Conservation (phyloP, 2,113 vertebrate species). For the Epinephelus moara region DNA sequence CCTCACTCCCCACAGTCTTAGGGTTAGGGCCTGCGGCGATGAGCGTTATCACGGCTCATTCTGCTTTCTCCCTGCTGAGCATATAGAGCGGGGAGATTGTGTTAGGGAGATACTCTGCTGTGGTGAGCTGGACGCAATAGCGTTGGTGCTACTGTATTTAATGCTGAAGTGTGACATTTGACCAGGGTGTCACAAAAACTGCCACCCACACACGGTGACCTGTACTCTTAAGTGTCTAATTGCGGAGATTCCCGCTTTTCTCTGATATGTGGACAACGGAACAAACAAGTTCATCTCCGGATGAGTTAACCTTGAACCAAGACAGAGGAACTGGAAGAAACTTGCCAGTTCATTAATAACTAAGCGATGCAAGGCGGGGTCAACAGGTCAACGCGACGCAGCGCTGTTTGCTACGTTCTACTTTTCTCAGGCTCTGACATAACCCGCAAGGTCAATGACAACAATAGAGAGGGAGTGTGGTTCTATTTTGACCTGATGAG, state of each 20-base stretch:
- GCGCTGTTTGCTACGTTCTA: slow-evolving; percentile 44
- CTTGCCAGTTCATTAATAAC: slow-evolving; percentile 73
- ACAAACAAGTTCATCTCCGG: slow-evolving; percentile 54
- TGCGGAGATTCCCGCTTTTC: slow-evolving; percentile 33
- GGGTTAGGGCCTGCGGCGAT: slow-evolving; percentile 74
- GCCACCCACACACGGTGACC: slow-evolving; percentile 38
- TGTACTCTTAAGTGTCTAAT: slow-evolving; percentile 4
- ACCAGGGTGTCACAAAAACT: slow-evolving; percentile 20
- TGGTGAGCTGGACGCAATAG: slow-evolving; percentile 13
- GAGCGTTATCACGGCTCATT: slow-evolving; percentile 65
- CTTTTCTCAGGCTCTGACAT: slow-evolving; percentile 72
- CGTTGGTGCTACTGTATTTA: background rate
- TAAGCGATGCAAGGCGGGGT: slow-evolving; percentile 36
- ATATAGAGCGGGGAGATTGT: slow-evolving; percentile 46
- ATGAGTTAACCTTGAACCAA: slow-evolving; percentile 66
- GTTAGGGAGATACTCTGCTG: slow-evolving; percentile 58
- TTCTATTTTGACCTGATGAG: slow-evolving; percentile 69
- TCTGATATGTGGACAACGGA: slow-evolving; percentile 21
- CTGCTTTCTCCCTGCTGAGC: slow-evolving; percentile 51
- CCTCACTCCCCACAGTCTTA: slow-evolving; percentile 67
- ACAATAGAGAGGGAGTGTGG: slow-evolving; percentile 70
- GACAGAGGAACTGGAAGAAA: slow-evolving; percentile 66
- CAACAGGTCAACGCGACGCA: slow-evolving; percentile 53
- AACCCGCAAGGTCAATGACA: slow-evolving; percentile 72
- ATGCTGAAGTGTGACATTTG: slow-evolving; percentile 14